Evolutionary conservation across 2,113 vertebrate genomes (phyloP), one percentile per base, ranked within the genome.

Genomic region (Apteryx mantelli): DNA sequence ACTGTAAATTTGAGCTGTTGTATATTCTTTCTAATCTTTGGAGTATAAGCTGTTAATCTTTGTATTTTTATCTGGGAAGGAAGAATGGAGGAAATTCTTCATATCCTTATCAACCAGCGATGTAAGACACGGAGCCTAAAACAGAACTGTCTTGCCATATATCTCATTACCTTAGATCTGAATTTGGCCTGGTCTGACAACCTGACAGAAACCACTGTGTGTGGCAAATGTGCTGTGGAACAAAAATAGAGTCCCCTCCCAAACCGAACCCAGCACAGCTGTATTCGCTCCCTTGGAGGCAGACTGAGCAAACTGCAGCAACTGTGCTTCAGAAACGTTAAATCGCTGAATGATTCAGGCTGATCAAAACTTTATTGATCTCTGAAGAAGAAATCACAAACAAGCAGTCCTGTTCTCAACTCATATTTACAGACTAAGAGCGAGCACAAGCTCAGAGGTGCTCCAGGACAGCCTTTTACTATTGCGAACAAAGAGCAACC

Each of bases 191-290:
- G 63, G 50, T 68, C 53, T 96, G 95, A 85, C 95, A 89, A 20
- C 36, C 83, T 95, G 88, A 70, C 81, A 77, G 75, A 84, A 96
- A 63, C 36, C 74, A 77, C 80, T 4, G 7, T 0, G 19, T 85
- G 74, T 85, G 88, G 85, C 5, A 9, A 82, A 94, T 93, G 70
- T 85, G 63, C 91, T 82, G 86, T 68, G 76, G 60, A 77, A 73
- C 70, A 91, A 80, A 79, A 93, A 69, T 74, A 95, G 94, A 92
- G 86, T 65, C 66, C 82, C 60, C 63, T 87, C 83, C 83, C 68
- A 76, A 79, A 82, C 8, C 52, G 34, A 78, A 76, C 21, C 26
- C 65, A 44, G 75, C 74, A 77, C 81, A 89, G 81, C 88, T 93
- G 66, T 53, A 78, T 83, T 84, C 48, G 56, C 68, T 85, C 32